Conservation (phyloP, 2,888 invertebrate genomes). For the Cenopis cana region DNA sequence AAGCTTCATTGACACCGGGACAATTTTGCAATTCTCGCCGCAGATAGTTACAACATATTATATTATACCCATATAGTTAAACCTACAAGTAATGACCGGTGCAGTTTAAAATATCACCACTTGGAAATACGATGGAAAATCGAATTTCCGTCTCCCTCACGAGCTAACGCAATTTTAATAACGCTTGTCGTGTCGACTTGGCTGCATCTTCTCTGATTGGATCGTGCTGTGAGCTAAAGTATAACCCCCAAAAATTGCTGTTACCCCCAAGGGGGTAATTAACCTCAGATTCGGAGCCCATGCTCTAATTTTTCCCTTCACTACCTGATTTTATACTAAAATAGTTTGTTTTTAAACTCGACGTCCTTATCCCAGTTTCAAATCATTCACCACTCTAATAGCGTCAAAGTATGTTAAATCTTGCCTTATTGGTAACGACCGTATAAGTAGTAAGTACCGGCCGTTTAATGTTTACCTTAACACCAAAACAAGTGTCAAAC, state of each 20-base stretch:
- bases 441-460: conserved; percentile 10
- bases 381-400: not conserved
- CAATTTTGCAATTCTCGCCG: conserved; percentile 10
- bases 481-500: conserved; percentile 13
- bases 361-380: not conserved
- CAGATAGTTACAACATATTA: not conserved
- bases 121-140: not conserved
- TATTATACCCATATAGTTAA: not conserved
- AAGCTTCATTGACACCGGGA: conserved; percentile 5
- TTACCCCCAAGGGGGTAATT: too few relatives aligned
- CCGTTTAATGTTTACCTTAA: conserved; percentile 1
- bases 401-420: conserved; percentile 3
- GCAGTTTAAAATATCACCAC: not conserved
- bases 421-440: not conserved
- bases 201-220: too few relatives aligned
- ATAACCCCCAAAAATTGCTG: too few relatives aligned
- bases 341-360: not conserved
- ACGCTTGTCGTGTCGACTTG: too few relatives aligned
- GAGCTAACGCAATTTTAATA: too few relatives aligned
- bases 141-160: not conserved
- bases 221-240: too few relatives aligned
- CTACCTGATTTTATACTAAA: not conserved
- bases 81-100: not conserved
- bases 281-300: too few relatives aligned
- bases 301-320: not conserved